These are phyloP conservation scores for Marmota monax DNA, from an alignment of 2,113 vertebrate species.

Conservation along the genomic window DNA sequence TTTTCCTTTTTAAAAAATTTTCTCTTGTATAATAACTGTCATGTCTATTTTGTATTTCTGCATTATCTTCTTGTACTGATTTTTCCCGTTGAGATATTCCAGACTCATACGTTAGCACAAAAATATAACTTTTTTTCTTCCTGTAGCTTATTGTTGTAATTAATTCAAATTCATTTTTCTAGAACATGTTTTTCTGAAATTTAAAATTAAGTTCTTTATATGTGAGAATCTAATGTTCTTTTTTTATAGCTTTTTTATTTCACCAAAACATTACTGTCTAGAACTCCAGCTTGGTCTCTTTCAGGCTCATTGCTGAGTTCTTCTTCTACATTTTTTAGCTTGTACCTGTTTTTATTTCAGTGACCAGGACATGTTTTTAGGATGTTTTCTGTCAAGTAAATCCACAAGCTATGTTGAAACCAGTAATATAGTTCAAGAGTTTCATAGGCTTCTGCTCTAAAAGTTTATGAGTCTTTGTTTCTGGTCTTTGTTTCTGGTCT, in stretches of 20 bases:
- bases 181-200: not conserved
- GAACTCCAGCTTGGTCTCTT: not conserved
- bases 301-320: not conserved
- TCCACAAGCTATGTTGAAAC: not conserved
- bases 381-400: not conserved
- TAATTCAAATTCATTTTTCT: not conserved
- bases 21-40: not conserved
- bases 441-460: not conserved
- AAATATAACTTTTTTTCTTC: not conserved
- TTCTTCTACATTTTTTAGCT: not conserved
- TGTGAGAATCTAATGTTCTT: not conserved
- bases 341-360: not conserved
- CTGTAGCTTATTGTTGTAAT: not conserved
- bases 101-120: not conserved
- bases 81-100: not conserved
- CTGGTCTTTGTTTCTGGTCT: too few relatives aligned
- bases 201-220: not conserved
- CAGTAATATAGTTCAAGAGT: not conserved
- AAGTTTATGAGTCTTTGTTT: too few relatives aligned
- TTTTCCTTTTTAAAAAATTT: not conserved
- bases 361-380: not conserved
- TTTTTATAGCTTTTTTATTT: not conserved
- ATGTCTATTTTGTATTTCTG: not conserved
- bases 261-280: not conserved
- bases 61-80: not conserved